phyloP scores from a whole-genome alignment of 2,888 invertebrate genomes.

The Podabrus alpinus region DNA sequence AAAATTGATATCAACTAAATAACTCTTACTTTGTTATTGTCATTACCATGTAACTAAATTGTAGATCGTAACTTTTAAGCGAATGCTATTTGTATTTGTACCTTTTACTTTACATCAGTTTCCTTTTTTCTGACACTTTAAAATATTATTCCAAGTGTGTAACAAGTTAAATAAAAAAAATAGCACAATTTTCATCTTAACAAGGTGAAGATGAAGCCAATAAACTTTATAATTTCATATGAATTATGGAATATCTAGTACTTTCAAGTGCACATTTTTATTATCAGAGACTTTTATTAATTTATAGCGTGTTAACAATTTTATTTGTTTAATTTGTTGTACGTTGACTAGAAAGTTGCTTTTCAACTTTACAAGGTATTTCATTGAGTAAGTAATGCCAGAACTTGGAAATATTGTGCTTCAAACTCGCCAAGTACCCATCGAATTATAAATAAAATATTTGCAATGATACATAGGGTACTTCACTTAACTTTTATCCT shows the following conservation, averaged over 20 bases:
- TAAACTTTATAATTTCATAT: background rate
- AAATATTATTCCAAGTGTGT: background rate
- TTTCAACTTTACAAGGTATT: background rate
- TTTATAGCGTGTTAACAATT: background rate
- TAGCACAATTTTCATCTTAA: background rate
- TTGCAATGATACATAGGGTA: no score
- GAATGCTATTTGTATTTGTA: background rate
- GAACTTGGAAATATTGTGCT: background rate
- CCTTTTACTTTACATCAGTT: background rate
- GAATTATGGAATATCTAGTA: background rate
- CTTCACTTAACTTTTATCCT: no score
- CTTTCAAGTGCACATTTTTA: background rate
- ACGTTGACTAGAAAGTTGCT: background rate
- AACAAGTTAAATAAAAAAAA: background rate
- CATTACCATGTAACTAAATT: background rate
- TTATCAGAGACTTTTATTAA: background rate
- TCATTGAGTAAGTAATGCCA: background rate
- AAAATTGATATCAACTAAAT: conserved; percentile 17
- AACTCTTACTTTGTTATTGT: conserved; percentile 3
- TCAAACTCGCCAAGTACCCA: no score
- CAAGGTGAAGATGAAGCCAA: background rate
- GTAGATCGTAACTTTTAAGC: background rate
- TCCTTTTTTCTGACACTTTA: background rate
- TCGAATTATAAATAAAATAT: background rate
- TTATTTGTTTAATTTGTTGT: background rate